Conservation (phyloP, 2,888 invertebrate species). For the Galeopsomyia nigrocyanea region DNA sequence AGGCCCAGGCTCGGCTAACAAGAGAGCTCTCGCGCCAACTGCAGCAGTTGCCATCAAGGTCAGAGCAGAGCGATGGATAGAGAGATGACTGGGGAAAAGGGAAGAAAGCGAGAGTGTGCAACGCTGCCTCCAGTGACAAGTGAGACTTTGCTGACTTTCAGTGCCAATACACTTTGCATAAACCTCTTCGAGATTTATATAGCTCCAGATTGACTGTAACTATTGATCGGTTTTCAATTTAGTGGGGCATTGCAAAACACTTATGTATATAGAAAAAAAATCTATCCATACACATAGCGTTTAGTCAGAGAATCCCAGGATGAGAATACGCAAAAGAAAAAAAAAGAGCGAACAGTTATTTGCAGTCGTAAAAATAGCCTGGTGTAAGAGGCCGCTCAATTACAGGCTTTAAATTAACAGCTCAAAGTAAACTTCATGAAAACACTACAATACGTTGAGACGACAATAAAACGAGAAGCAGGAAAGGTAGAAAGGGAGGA, state of each 20-base stretch:
- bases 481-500: background rate
- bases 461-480: slow-evolving; percentile 10
- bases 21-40: slow-evolving; percentile 3
- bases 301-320: no score
- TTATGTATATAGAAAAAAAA: no score
- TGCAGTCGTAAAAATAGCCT: slow-evolving; percentile 11
- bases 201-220: no score
- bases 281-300: no score
- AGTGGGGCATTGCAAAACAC: no score
- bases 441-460: slow-evolving; percentile 19
- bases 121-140: slow-evolving; percentile 55
- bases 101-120: background rate
- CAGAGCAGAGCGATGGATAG: slow-evolving; percentile 9
- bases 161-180: slow-evolving; percentile 11
- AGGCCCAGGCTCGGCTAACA: slow-evolving; percentile 9
- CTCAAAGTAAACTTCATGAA: slow-evolving; percentile 17
- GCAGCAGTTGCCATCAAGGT: background rate
- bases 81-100: slow-evolving; percentile 29
- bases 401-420: slow-evolving; percentile 28
- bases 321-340: no score
- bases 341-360: background rate
- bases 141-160: slow-evolving; percentile 51
- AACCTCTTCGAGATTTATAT: background rate
- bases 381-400: slow-evolving; percentile 1
- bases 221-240: no score